Conservation (phyloP, 2,113 vertebrate genomes). For the Perca schrenkii region DNA sequence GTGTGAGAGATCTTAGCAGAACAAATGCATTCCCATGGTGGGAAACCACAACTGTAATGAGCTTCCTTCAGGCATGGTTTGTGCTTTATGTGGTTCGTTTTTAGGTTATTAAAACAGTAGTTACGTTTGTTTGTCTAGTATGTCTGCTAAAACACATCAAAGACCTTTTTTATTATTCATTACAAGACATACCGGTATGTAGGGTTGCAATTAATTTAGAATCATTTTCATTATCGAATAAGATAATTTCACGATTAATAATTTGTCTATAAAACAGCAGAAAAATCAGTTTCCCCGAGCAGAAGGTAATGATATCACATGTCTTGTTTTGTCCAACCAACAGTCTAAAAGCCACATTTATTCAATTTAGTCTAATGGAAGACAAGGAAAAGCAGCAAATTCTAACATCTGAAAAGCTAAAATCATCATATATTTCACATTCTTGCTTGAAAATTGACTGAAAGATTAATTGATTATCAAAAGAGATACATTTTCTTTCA, state of each 20-base stretch:
- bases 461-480: background rate
- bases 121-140: background rate
- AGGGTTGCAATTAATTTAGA: too few relatives aligned
- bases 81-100: background rate
- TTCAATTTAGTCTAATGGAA: background rate
- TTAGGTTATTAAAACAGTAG: background rate
- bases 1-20: background rate
- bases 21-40: slow-evolving; percentile 8
- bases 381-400: background rate
- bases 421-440: background rate
- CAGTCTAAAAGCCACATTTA: background rate
- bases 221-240: too few relatives aligned
- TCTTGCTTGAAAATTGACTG: background rate
- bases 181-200: background rate
- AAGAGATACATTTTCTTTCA: background rate
- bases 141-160: background rate
- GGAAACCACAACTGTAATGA: background rate
- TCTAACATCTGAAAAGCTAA: background rate
- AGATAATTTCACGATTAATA: too few relatives aligned
- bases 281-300: background rate
- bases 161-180: background rate
- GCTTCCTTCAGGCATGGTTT: slow-evolving; percentile 3
- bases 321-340: background rate
- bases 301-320: background rate
- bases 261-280: background rate